These are phyloP conservation scores for Choristoneura rosaceana DNA, from an alignment of 2,888 invertebrate species.

Conservation along the genomic window DNA sequence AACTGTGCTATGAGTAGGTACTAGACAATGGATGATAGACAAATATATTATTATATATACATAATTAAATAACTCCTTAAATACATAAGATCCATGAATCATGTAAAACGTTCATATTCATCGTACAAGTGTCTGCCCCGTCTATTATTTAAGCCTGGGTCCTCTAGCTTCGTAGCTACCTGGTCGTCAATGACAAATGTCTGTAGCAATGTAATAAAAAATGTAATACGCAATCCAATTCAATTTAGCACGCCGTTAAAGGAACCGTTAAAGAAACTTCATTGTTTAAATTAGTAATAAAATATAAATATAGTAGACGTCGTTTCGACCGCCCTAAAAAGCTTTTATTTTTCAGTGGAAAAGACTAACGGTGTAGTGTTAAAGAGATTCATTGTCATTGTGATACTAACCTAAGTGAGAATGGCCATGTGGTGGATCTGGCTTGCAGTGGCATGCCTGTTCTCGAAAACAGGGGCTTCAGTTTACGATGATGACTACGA, in stretches of 20 bases:
- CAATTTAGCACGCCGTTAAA: conserved; percentile 17
- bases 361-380: conserved; percentile 35
- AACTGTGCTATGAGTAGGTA: no score
- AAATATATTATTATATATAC: no score
- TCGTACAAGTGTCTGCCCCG: no score
- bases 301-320: conserved; percentile 1
- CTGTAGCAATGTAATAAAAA: neutral
- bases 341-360: conserved; percentile 31
- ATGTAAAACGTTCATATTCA: no score
- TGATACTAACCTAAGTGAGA: conserved; percentile 46
- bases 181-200: neutral
- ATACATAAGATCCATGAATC: no score
- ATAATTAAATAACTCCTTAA: no score
- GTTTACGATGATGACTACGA: conserved; percentile 81
- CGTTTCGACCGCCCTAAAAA: conserved; percentile 9
- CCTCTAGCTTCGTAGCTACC: no score
- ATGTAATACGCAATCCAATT: conserved; percentile 5
- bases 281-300: neutral
- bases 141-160: no score
- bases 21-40: no score
- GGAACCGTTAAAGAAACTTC: conserved; percentile 39
- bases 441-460: conserved; percentile 60
- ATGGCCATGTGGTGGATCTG: conserved; percentile 69
- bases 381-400: conserved; percentile 30
- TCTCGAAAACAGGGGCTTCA: conserved; percentile 63